Evolutionary conservation across 2,113 vertebrate genomes (phyloP), one percentile per base, ranked within the genome.

Genomic region (Callaeas wilsoni): DNA sequence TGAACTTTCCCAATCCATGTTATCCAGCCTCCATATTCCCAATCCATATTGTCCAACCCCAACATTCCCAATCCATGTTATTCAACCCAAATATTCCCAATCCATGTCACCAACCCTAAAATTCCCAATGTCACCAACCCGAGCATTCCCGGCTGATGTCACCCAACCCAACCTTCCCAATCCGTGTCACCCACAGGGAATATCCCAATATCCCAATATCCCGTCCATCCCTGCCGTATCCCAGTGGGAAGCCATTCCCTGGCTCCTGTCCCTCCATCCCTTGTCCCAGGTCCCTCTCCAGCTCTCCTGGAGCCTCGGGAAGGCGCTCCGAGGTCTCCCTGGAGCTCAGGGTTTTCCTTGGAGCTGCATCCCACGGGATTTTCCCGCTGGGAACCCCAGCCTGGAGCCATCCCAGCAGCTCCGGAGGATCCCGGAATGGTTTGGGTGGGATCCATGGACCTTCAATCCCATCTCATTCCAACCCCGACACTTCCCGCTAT

Each of bases 281-380:
- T 33, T 33, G n/a, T 6, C 16, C 30, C 69, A 22, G 13, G 14
- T 26, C 1, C n/a, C n/a, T n/a, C n/a, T n/a, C 50, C 69, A 71
- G 30, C 37, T 71, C 30, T 71, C 69, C 69, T 33, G 50, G 37
- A 55, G 37, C 50, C 7, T 41, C 0, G 1, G 68, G 37, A 33
- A 25, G 29, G 1, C 1, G 7, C 50, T 56, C 70, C 52, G 12
- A 44, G 70, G 14, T 26, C 44, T 56, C 39, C 23, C 32, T 21
- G 70, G 69, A 55, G 20, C 33, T n/a, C n/a, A n/a, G n/a, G n/a
- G n/a, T n/a, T n/a, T n/a, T n/a, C n/a, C n/a, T n/a, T n/a, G n/a
- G n/a, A n/a, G n/a, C n/a, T n/a, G n/a, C n/a, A n/a, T 74, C 39
- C 32, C 23, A 7, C 0, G 1, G 39, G 23, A 73, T 55, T 55